Conservation (phyloP, 2,797 vertebrate genomes). For the Sebastes kiyomatsui region DNA sequence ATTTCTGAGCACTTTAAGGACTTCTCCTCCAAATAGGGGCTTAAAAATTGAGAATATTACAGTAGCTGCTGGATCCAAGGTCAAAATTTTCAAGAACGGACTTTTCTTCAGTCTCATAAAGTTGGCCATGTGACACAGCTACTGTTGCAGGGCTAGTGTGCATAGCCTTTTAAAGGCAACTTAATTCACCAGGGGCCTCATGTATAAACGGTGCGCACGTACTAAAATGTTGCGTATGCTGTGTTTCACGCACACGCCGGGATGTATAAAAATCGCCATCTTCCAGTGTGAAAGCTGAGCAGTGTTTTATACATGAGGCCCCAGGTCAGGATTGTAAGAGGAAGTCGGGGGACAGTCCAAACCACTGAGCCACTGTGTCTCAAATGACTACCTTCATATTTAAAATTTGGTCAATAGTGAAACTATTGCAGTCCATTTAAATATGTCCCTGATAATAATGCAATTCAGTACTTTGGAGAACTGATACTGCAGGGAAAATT, state of each 20-base stretch:
- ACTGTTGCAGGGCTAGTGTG: background rate
- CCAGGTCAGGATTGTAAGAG: background rate
- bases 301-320: no score
- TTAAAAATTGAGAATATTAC: background rate
- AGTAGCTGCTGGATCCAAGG: background rate
- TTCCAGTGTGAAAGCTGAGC: no score
- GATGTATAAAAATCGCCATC: no score
- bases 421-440: background rate
- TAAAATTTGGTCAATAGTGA: background rate
- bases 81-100: background rate
- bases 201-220: no score
- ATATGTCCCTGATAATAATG: background rate
- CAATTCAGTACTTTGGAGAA: background rate
- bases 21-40: background rate
- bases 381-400: slow-evolving; percentile 4
- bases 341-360: background rate
- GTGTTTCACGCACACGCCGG: no score
- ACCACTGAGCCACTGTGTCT: background rate
- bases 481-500: background rate
- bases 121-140: background rate
- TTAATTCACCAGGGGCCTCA: background rate
- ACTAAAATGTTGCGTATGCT: no score
- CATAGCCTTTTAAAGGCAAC: background rate
- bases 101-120: background rate
- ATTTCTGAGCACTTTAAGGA: background rate